Evolutionary conservation across 2,113 vertebrate genomes (phyloP), one percentile per base, ranked within the genome.

Genomic region (Hepsetus odoe): DNA sequence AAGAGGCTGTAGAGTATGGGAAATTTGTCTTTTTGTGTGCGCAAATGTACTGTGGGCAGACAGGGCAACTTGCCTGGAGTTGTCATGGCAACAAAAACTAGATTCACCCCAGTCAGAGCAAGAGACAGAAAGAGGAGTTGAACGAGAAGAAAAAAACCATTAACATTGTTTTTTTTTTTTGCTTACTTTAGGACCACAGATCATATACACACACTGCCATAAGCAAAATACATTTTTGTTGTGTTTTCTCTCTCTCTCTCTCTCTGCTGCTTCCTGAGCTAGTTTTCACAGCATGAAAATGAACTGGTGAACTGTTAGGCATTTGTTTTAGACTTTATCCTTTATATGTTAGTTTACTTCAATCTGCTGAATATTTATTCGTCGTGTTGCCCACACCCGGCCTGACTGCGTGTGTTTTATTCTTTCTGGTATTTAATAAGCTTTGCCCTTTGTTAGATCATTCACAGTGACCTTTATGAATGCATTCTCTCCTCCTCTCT

Each of bases 41-140:
- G 46, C 22, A 55, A 33, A 55, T 66, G 38, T 72, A 56, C 61
- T 71, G 64, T 70, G 65, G 28, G 61, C 86, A 84, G 88, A 82
- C 81, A 79, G 53, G 76, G 86, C 86, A 91, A 90, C 86, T 91
- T 91, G 89, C 85, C 83, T 42, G 18, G 68, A 79, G 91, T 93
- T 90, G 84, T 91, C 89, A 69, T 92, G 89, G 89, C 88, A 93
- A 92, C 92, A 51, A 83, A 88, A 91, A 90, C 89, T 90, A 90
- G 86, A 81, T 89, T 91, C 85, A 88, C 86, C 84, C 59, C 73
- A 84, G 88, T 88, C 80, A n/a, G 81, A 78, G 72, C 83, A 85
- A 85, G 87, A 88, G 38, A 76, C 85, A 42, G 79, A 81, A 82
- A 58, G 76, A 81, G 71, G 35, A 44, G 30, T 59, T 67, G 44